A percentile compares a stretch with the other conserved stretches of the same genome.
phyloP scores from a whole-genome alignment of 1,140 invertebrate genomes.

The Lysiphlebus fabarum region DNA sequence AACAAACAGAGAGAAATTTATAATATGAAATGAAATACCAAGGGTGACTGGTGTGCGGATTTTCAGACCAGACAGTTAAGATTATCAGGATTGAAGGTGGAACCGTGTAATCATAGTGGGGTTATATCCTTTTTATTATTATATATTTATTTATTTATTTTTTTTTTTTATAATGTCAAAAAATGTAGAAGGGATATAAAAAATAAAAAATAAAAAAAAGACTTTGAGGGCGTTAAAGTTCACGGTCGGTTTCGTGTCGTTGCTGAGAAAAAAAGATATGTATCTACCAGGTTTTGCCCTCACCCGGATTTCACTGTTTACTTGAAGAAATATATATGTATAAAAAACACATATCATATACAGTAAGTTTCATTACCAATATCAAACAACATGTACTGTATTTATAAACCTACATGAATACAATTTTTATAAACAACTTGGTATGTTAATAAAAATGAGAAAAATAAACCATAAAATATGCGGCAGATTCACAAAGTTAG shows the following conservation, averaged over 20 bases:
- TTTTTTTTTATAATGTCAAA: not conserved
- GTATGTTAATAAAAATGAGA: no score
- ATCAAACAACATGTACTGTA: no score
- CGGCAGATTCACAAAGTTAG: constrained; percentile 23
- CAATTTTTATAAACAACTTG: no score
- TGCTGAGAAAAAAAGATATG: constrained; percentile 21
- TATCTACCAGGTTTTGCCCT: constrained; percentile 22
- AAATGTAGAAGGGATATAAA: constrained; percentile 3
- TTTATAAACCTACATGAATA: no score
- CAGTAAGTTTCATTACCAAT: no score
- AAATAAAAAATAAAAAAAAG: constrained; percentile 6
- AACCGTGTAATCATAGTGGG: not conserved
- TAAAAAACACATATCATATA: not conserved
- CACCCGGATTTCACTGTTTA: constrained; percentile 26
- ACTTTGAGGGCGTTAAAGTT: constrained; percentile 27
- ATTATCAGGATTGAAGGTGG: constrained; percentile 22
- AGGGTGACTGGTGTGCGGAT: constrained; percentile 12
- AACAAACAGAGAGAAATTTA: no score
- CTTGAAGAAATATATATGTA: not conserved
- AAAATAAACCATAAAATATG: constrained; percentile 24
- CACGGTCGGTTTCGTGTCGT: constrained; percentile 31
- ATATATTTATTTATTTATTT: no score
- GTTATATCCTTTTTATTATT: no score
- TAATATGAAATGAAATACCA: no score
- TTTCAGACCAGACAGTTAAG: constrained; percentile 19